Evolutionary conservation across 1,140 invertebrate species (phyloP), one percentile per base, ranked within the genome.

Genomic region (Calliopsis andreniformis): DNA sequence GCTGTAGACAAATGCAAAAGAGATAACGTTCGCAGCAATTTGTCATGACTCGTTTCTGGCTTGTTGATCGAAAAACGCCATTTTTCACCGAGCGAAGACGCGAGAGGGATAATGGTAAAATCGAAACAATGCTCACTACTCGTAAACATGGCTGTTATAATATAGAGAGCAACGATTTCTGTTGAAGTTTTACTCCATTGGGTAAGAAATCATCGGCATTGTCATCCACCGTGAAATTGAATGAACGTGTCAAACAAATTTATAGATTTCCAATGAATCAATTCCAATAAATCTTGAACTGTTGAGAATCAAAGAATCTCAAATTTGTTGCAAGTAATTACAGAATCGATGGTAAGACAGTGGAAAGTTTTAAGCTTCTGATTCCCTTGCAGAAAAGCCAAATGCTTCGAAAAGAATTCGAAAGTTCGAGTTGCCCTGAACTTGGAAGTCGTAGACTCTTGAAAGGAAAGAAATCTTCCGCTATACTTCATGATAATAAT

Each of bases 21-120:
- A 79, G 79, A 83, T 83, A 79, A 80, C 64, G 55, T 43, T 72
- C 4, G 4, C 47, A 42, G 64, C 70, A 66, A 84, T 84, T 84
- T 85, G 79, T 85, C 67, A 84, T 63, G 67, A 76, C 47, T 64
- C 63, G 45, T 64, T 67, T 68, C 71, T 43, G 59, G 56, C 69
- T 68, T 56, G 64, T 23, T 66, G 68, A 39, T 67, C 77, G 59
- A 68, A 76, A 83, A 78, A 70, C 64, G 71, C 59, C 75, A 83
- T 85, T 85, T 85, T 78, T 83, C 83, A 85, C 69, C 25, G 43
- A 62, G 32, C 59, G 20, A 32, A 18, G 63, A 39, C 20, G 14
- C 43, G 14, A 62, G 25, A 43, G 42, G 59, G 73, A 59, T 83
- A 73, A 79, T 70, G 75, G 76, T 58, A 70, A 81, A 80, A 83